These are phyloP conservation scores for Cataglyphis hispanica DNA, from an alignment of 1,140 invertebrate species.

Conservation along the genomic window DNA sequence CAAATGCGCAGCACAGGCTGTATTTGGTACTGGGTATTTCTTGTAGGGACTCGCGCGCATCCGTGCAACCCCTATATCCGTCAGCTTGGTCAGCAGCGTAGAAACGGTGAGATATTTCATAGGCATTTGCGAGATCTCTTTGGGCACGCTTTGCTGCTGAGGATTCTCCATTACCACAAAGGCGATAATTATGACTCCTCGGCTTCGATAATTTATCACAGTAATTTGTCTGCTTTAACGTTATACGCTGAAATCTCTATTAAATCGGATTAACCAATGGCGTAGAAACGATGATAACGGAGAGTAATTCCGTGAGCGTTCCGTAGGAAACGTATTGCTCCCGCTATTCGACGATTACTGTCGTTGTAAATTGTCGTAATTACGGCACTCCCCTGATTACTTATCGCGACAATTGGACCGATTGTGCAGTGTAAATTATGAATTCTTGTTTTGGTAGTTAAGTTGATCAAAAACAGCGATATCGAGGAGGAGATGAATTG, in stretches of 20 bases:
- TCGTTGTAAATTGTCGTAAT: slow-evolving; percentile 49
- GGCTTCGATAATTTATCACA: slow-evolving; percentile 29
- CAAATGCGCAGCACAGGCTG: slow-evolving; percentile 46
- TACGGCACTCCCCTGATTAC: slow-evolving; percentile 8
- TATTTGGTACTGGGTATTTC: slow-evolving; percentile 59
- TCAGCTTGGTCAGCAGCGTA: not conserved
- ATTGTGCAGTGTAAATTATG: slow-evolving; percentile 1
- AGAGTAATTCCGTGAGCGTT: slow-evolving; percentile 39
- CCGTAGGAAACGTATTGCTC: slow-evolving; percentile 25
- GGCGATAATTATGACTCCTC: slow-evolving; percentile 55
- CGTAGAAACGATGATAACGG: slow-evolving; percentile 52
- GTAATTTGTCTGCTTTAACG: slow-evolving; percentile 53
- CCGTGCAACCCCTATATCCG: slow-evolving; percentile 1
- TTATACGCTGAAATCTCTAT: slow-evolving; percentile 28
- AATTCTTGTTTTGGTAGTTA: not conserved
- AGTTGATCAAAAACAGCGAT: slow-evolving; percentile 1
- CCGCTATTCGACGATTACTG: slow-evolving; percentile 46
- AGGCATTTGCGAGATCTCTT: slow-evolving; percentile 23
- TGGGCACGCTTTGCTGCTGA: not conserved
- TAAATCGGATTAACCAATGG: slow-evolving; percentile 42
- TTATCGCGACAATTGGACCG: slow-evolving; percentile 36
- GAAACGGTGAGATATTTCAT: slow-evolving; percentile 6
- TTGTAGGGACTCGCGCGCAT: not conserved
- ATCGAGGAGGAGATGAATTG: not conserved
- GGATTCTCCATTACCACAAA: slow-evolving; percentile 15